Evolutionary conservation across 2,797 vertebrate species (phyloP), one percentile per base, ranked within the genome.

Genomic region (Prunella strophiata): DNA sequence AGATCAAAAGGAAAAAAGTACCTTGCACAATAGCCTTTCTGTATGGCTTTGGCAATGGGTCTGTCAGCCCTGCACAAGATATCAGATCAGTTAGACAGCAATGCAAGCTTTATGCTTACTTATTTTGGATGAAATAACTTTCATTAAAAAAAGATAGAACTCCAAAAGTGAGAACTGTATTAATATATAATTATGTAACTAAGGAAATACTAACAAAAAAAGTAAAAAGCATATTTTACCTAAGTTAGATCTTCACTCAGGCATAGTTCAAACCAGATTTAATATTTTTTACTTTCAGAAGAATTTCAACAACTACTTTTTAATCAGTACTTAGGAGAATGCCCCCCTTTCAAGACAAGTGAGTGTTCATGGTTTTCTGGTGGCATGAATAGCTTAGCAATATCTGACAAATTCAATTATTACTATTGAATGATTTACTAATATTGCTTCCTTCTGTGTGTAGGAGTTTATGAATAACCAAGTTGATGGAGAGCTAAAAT

Each of bases 401-500:
- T 83, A 72, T 54, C 21, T 72, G 50, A 17, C 7, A 66, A 71
- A 83, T 87, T 91, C 42, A n/a, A 16, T 91, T 88, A 84, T 68
- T 77, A 25, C 20, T 85, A 79, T n/a, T 62, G 48, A 93, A 75
- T 81, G n/a, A 77, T 89, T 95, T 66, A 43, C 19, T 92, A 76
- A 80, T 81, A 59, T 74, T 83, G 67, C 16, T 71, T 94, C 26
- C n/a, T 85, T 77, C 58, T 47, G 17, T 84, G 57, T 83, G 89
- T 70, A 75, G 82, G 78, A 81, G 85, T 88, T 82, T 62, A 72
- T 91, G 75, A 93, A 92, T 86, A 91, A 91, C n/a, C 16, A 48
- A 62, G 30, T 17, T 78, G 51, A 96, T 62, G 47, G 25, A 85
- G 82, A 70, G 19, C 18, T 85, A 91, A 91, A 93, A 83, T 66